phyloP scores from a whole-genome alignment of 2,113 vertebrate species.

The Polypterus bichir region DNA sequence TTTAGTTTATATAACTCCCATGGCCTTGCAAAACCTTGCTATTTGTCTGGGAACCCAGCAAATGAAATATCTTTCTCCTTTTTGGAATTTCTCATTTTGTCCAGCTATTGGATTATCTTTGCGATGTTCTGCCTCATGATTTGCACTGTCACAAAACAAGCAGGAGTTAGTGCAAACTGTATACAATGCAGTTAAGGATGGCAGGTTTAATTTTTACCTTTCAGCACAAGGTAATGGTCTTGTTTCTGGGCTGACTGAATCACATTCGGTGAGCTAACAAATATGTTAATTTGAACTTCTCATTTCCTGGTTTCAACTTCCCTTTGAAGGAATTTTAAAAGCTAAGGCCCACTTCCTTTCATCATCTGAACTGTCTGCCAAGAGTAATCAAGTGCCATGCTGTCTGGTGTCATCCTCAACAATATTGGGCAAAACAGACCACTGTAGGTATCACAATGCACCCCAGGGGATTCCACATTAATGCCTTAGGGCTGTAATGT shows the following conservation, averaged over 20 bases:
- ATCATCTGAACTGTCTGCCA: not conserved
- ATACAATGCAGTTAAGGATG: not conserved
- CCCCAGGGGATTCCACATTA: not conserved
- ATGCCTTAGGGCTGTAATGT: slow-evolving; percentile 8
- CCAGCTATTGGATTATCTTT: too few species aligned
- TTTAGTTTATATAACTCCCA: not conserved
- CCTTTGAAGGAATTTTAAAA: too few species aligned
- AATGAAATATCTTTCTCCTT: too few species aligned
- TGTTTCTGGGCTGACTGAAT: not conserved
- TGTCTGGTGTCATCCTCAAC: not conserved
- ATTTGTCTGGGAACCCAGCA: too few species aligned
- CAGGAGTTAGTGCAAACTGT: not conserved
- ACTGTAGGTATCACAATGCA: not conserved
- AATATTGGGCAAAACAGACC: slow-evolving; percentile 2
- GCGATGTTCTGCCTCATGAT: too few species aligned
- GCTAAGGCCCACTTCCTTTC: not conserved
- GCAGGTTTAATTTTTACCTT: not conserved
- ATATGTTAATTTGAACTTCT: not conserved
- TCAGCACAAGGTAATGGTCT: not conserved
- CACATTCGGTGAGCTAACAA: not conserved
- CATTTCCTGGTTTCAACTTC: too few species aligned
- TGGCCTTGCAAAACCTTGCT: not conserved
- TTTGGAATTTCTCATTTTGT: too few species aligned
- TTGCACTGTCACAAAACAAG: too few species aligned
- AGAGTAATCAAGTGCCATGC: not conserved